Conservation (phyloP, 2,113 vertebrate species). For the Nannobrachium achirus region DNA sequence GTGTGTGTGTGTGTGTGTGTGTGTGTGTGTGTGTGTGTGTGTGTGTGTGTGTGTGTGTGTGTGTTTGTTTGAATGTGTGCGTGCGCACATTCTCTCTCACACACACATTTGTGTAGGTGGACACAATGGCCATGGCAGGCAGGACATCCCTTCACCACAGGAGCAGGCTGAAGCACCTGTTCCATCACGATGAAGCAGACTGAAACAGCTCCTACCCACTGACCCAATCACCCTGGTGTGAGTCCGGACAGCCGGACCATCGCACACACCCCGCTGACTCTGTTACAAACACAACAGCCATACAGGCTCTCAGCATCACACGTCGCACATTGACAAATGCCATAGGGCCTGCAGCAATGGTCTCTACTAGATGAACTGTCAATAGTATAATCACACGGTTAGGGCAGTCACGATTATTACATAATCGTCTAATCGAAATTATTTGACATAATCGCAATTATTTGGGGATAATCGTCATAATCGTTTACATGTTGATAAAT, state of each 20-base stretch:
- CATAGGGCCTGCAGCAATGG: too few relatives aligned
- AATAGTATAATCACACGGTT: too few relatives aligned
- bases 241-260: conserved; percentile 51
- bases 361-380: too few relatives aligned
- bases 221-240: conserved; percentile 56
- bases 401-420: too few relatives aligned
- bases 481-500: too few relatives aligned
- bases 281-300: conserved; percentile 13
- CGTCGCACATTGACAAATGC: too few relatives aligned
- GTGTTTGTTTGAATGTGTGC: too few relatives aligned
- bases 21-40: background rate
- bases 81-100: too few relatives aligned
- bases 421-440: too few relatives aligned
- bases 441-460: too few relatives aligned
- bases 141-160: conserved; percentile 57
- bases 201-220: conserved; percentile 45
- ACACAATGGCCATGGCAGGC: background rate
- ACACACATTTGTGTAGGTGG: background rate
- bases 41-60: too few relatives aligned
- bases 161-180: conserved; percentile 69
- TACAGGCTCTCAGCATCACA: background rate
- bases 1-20: background rate
- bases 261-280: conserved; percentile 47
- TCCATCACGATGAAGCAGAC: conserved; percentile 57
- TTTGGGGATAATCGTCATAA: too few relatives aligned